Evolutionary conservation across 2,888 invertebrate genomes (phyloP).

Genomic region (Hemistola chrysoprasaria): DNA sequence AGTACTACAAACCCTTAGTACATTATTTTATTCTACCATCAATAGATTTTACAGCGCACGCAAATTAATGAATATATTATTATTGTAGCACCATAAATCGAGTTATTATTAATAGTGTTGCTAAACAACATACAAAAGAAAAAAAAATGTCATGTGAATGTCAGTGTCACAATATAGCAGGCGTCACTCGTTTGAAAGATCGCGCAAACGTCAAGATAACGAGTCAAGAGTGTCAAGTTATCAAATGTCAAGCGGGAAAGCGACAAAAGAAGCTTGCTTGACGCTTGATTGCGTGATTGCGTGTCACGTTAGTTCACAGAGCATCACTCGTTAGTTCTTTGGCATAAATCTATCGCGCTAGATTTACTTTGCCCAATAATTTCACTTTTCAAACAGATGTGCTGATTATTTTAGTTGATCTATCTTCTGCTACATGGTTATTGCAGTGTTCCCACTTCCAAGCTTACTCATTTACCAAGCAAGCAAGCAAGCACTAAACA

Average conservation of each 20-base stretch:
- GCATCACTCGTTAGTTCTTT: slow-evolving; percentile 71
- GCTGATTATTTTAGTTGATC: slow-evolving; percentile 18
- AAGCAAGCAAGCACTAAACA: slow-evolving; percentile 36
- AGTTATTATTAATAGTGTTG: no score
- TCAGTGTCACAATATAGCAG: no score
- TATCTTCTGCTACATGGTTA: slow-evolving; percentile 16
- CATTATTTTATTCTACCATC: no score
- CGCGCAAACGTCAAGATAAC: slow-evolving; percentile 1
- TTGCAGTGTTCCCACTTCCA: slow-evolving; percentile 34
- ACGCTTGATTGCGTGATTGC: slow-evolving; percentile 49
- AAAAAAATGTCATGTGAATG: no score
- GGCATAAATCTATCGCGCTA: slow-evolving; percentile 66
- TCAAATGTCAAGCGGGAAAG: slow-evolving; percentile 19
- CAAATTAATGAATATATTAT: no score
- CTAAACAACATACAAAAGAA: no score
- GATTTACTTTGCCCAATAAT: slow-evolving; percentile 52
- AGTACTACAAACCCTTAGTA: no score
- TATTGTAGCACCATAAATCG: no score
- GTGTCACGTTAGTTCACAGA: slow-evolving; percentile 68
- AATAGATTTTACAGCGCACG: no score
- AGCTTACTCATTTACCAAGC: slow-evolving; percentile 11
- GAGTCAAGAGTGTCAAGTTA: not conserved
- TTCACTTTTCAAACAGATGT: slow-evolving; percentile 23
- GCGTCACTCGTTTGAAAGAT: no score
- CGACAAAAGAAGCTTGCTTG: slow-evolving; percentile 64